phyloP scores from a whole-genome alignment of 2,797 vertebrate genomes.

The Gastrophryne carolinensis region DNA sequence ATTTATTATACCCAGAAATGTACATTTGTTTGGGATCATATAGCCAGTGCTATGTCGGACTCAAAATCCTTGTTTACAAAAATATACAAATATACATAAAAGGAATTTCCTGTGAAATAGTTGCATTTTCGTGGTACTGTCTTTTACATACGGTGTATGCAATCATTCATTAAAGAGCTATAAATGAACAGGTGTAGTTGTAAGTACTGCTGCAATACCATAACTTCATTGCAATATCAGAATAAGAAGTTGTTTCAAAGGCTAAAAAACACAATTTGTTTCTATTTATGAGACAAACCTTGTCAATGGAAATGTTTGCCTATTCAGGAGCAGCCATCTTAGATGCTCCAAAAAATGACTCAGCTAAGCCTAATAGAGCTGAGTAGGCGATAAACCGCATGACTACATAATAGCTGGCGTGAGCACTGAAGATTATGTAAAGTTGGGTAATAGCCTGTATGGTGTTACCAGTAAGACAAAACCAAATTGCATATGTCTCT shows the following conservation, averaged over 20 bases:
- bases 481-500: neutral
- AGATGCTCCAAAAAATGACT: slow-evolving; percentile 13
- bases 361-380: slow-evolving; percentile 6
- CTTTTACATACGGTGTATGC: no score
- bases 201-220: no score
- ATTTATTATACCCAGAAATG: neutral
- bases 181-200: neutral
- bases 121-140: no score
- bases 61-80: no score
- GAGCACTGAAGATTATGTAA: slow-evolving; percentile 28
- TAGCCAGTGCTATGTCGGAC: no score
- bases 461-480: neutral
- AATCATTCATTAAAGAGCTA: no score
- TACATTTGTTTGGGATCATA: no score
- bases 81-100: no score
- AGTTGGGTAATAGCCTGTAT: slow-evolving; percentile 22
- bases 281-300: no score
- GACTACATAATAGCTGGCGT: slow-evolving; percentile 38
- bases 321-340: slow-evolving; percentile 20
- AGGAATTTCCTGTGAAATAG: no score
- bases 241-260: neutral
- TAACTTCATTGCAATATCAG: neutral
- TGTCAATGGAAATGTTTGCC: neutral
- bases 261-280: neutral
- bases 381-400: slow-evolving; percentile 25